Evolutionary conservation across 2,113 vertebrate species (phyloP).

Genomic region (Poeciliopsis retropinna): DNA sequence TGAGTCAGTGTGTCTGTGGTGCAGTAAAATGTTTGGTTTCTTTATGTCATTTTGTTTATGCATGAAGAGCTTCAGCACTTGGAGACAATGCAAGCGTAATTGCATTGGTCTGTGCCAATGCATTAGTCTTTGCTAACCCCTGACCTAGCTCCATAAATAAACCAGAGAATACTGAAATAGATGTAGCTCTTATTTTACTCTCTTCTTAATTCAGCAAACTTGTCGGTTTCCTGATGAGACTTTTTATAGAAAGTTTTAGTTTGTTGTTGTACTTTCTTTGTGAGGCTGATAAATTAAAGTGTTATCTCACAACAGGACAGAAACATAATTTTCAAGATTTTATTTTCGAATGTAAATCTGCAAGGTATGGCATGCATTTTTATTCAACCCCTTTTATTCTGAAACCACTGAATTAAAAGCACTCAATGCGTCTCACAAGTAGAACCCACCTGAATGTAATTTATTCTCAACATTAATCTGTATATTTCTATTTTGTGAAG

Average conservation of each 20-base stretch:
- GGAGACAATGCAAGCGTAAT: background rate
- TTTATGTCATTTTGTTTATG: background rate
- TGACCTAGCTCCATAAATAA: too few species aligned
- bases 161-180: background rate
- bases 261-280: background rate
- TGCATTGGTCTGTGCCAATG: too few species aligned
- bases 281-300: too few species aligned
- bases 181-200: background rate
- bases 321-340: background rate
- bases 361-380: background rate
- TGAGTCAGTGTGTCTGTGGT: background rate
- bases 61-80: background rate
- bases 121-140: too few species aligned
- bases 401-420: too few species aligned
- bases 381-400: background rate
- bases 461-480: background rate
- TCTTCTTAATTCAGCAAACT: background rate
- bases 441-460: background rate
- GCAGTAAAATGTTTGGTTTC: background rate
- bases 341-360: too few species aligned
- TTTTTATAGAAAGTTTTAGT: background rate
- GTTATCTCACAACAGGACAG: too few species aligned
- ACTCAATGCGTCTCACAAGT: background rate
- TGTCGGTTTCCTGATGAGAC: background rate
- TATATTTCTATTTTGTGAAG: background rate